phyloP scores from a whole-genome alignment of 2,113 vertebrate species.

The Labrus mixtus region DNA sequence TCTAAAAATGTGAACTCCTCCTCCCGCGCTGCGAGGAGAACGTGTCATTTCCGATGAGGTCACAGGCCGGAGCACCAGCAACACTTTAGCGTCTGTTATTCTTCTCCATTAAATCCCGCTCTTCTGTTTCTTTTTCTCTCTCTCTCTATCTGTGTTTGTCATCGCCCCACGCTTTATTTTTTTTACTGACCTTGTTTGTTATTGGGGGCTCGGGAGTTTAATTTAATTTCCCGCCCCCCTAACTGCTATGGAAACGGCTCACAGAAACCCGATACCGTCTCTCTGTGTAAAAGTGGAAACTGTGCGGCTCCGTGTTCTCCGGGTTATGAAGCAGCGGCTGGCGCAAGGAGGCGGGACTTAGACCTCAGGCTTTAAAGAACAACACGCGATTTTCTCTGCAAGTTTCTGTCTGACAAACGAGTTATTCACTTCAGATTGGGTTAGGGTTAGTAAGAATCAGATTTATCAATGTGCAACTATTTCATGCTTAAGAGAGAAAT shows the following conservation, averaged over 20 bases:
- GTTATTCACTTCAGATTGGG: no score
- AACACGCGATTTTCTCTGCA: no score
- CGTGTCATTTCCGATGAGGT: slow-evolving; percentile 73
- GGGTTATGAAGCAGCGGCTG: slow-evolving; percentile 53
- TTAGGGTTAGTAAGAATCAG: no score
- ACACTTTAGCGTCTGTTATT: slow-evolving; percentile 63
- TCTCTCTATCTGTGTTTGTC: slow-evolving; percentile 55
- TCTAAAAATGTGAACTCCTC: slow-evolving; percentile 35
- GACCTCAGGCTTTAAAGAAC: not conserved
- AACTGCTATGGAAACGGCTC: slow-evolving; percentile 50
- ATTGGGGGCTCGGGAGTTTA: slow-evolving; percentile 51
- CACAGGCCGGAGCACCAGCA: slow-evolving; percentile 47
- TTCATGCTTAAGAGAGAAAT: no score
- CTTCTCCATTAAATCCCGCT: slow-evolving; percentile 45
- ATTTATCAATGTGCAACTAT: no score
- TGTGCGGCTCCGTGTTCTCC: slow-evolving; percentile 15
- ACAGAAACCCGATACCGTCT: slow-evolving; percentile 59
- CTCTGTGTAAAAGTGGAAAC: slow-evolving; percentile 45
- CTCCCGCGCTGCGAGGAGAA: slow-evolving; percentile 27
- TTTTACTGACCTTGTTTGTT: slow-evolving; percentile 66
- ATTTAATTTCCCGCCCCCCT: slow-evolving; percentile 69
- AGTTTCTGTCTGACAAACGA: no score
- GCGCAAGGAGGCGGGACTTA: slow-evolving; percentile 10
- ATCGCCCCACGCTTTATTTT: slow-evolving; percentile 68
- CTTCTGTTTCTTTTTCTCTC: slow-evolving; percentile 45